Evolutionary conservation across 1,140 invertebrate species (phyloP).

Genomic region (Aphelenchoides besseyi): DNA sequence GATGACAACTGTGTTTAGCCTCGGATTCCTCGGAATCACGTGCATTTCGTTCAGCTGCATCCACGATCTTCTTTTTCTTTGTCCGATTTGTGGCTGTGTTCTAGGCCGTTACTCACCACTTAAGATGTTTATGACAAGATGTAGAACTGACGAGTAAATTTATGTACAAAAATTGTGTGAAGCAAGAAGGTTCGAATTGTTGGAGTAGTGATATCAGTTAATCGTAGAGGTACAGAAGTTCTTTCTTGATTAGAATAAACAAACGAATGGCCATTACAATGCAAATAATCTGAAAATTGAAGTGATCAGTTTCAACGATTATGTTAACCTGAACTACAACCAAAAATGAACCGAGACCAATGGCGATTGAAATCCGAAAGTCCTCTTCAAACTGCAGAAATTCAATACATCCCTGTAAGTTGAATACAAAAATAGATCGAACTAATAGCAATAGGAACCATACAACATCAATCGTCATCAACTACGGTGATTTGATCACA

Average conservation of each 20-base stretch:
- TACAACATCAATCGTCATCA: constrained; percentile 40
- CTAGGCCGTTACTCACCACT: background rate
- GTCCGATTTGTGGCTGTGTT: background rate
- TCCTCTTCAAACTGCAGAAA: constrained; percentile 47
- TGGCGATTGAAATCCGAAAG: constrained; percentile 39
- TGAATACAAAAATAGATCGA: constrained; percentile 23
- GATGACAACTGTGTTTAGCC: no score
- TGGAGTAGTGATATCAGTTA: background rate
- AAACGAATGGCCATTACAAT: constrained; percentile 35
- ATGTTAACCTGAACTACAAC: constrained; percentile 31
- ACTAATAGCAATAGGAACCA: background rate
- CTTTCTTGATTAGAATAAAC: constrained; percentile 33
- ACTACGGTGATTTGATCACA: constrained; percentile 56
- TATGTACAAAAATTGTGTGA: background rate
- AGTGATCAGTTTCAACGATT: constrained; percentile 3
- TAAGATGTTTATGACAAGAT: background rate
- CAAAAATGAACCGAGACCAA: constrained; percentile 34
- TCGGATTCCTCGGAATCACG: background rate
- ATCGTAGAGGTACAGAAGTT: constrained; percentile 37
- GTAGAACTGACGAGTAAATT: background rate
- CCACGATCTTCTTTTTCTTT: background rate
- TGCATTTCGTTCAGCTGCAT: background rate
- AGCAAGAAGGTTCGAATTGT: background rate
- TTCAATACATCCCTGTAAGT: constrained; percentile 43
- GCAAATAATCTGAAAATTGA: constrained; percentile 37